Evolutionary conservation across 2,888 invertebrate species (phyloP), one percentile per base, ranked within the genome.

Genomic region (Pseudococcus jackbeardsleyi): DNA sequence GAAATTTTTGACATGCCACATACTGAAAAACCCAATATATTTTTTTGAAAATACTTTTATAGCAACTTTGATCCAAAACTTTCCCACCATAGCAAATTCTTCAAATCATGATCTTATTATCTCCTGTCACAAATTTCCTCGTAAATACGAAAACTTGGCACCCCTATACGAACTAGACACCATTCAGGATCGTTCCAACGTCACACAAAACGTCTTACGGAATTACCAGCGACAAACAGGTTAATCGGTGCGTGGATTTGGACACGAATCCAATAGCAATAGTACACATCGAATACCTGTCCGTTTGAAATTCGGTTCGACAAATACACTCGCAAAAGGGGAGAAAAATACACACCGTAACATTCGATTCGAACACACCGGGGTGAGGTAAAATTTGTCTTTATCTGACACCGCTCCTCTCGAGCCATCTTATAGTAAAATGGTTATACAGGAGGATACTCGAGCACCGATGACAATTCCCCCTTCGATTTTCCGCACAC

Each of bases 401-500:
- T 19, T 59, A 59, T 5, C 19, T 59, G 6, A 19, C 19, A 1
- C 19, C 9, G 11, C 6, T 59, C 19, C 19, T 0, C 19, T 11
- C 19, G 6, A 19, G 59, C n/a, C 59, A 9, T 9, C 6, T 19
- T 8, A 19, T 6, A 19, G 19, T 11, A 15, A 59, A 59, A 59
- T 19, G 59, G 59, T 59, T 59, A 19, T 59, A 59, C 59, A 59
- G 8, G 59, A 59, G 59, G 59, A 59, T 59, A 59, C 59, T 59
- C 59, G 9, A 59, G 5, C 50, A 50, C 59, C 59, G 59, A 59
- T 59, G 59, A 59, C 59, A 59, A 59, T 59, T 59, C 19, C 59
- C 46, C 46, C 59, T n/a, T 19, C 59, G 19, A 19, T 59, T 19
- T 59, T 19, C 19, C 59, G 5, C 6, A 7, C 7, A n/a, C 11